Conservation (phyloP, 2,888 invertebrate species). For the Platycnemis pennipes region DNA sequence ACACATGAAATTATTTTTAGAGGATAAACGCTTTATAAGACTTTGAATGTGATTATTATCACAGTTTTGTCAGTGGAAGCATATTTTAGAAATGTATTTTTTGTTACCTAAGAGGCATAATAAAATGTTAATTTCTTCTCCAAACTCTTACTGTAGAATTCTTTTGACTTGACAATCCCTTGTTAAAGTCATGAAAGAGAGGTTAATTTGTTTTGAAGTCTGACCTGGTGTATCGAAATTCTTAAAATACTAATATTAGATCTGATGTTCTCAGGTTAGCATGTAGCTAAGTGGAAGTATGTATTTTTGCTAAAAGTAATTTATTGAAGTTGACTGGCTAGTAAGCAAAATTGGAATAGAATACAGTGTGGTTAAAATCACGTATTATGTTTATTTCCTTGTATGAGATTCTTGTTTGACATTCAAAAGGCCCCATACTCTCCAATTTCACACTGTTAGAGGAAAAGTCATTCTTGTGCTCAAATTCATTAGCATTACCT, state of each 20-base stretch:
- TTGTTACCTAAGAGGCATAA: slow-evolving; percentile 1
- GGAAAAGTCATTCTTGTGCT: too few species aligned
- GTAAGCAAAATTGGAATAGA: too few species aligned
- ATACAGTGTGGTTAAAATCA: too few species aligned
- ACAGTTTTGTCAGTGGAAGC: slow-evolving; percentile 39
- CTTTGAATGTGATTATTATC: background rate
- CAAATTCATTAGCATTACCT: too few species aligned
- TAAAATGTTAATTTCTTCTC: background rate
- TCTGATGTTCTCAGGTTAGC: background rate
- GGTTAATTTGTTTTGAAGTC: background rate
- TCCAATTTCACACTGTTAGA: too few species aligned
- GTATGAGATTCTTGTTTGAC: too few species aligned
- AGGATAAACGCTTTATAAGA: background rate
- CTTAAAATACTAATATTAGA: background rate
- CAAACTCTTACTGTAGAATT: background rate
- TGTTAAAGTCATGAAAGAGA: background rate
- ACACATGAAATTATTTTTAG: background rate
- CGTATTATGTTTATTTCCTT: too few species aligned
- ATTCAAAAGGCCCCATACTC: too few species aligned
- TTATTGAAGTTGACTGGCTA: too few species aligned
- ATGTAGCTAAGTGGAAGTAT: too few species aligned
- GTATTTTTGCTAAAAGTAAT: too few species aligned
- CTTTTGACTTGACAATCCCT: background rate
- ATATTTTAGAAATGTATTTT: slow-evolving; percentile 46
- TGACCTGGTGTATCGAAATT: background rate